phyloP scores from a whole-genome alignment of 2,113 vertebrate species.

The Thalassoma bifasciatum region DNA sequence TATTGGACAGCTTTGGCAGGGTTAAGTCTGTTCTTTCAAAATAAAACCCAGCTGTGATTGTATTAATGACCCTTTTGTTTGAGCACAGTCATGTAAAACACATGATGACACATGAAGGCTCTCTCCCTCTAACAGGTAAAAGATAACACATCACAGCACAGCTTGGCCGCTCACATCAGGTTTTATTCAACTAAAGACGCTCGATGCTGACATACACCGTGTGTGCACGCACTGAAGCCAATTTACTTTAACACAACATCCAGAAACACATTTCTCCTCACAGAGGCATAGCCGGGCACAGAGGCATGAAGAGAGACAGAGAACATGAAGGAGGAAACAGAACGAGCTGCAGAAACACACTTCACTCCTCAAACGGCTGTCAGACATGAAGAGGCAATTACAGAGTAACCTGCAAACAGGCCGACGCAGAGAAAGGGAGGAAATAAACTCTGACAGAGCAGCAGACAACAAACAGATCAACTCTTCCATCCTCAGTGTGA shows the following conservation, averaged over 20 bases:
- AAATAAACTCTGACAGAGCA: slow-evolving; percentile 6
- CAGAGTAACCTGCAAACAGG: background rate
- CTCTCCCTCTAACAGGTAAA: no score
- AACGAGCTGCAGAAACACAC: slow-evolving; percentile 13
- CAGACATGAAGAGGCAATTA: slow-evolving; percentile 36
- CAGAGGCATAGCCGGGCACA: background rate
- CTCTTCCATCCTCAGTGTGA: no score
- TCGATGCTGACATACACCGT: background rate
- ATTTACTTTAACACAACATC: slow-evolving; percentile 14
- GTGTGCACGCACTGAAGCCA: background rate
- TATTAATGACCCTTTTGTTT: no score
- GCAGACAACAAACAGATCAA: background rate
- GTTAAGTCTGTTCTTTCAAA: no score
- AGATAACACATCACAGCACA: no score
- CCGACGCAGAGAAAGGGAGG: background rate
- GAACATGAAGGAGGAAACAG: slow-evolving; percentile 3
- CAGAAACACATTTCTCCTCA: background rate
- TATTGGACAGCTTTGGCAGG: no score
- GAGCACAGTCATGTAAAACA: no score
- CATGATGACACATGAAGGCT: no score
- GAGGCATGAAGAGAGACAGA: slow-evolving; percentile 1
- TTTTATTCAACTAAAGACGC: background rate
- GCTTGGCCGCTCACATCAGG: no score
- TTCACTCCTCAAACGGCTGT: slow-evolving; percentile 3
- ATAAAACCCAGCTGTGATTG: no score